Percentiles rank a stretch among this genome's conserved stretches.
These are phyloP conservation scores for Sphenopsis melanotis DNA, from an alignment of 2,797 vertebrate species.

Conservation along the genomic window DNA sequence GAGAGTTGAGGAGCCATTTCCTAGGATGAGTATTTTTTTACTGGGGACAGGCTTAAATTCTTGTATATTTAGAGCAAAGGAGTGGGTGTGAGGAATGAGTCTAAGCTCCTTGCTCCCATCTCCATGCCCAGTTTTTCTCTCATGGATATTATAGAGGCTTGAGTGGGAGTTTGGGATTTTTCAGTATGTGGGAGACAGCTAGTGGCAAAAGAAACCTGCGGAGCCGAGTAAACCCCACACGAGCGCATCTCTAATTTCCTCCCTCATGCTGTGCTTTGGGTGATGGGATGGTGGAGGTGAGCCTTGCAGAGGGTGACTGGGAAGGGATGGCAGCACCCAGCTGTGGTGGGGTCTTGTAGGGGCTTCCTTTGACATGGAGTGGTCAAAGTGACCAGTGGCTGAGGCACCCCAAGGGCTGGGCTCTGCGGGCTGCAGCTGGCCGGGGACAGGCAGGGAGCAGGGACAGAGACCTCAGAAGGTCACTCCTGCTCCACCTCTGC, in stretches of 20 bases:
- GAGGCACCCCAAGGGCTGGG: background rate
- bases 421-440: rapidly evolving
- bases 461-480: background rate
- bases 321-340: rapidly evolving
- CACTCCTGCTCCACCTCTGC: background rate
- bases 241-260: background rate
- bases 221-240: background rate
- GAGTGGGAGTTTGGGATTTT: slow-evolving; percentile 31
- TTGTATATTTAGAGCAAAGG: background rate
- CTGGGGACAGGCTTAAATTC: background rate
- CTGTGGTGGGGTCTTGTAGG: background rate
- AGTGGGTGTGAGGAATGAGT: slow-evolving; percentile 12
- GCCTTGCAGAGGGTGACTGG: rapidly evolving
- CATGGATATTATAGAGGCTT: background rate
- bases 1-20: background rate
- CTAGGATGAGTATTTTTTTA: background rate
- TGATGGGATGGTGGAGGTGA: background rate
- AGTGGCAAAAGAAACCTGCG: background rate
- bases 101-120: slow-evolving; percentile 1
- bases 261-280: rapidly evolving
- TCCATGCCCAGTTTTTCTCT: slow-evolving; percentile 4
- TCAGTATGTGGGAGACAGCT: background rate
- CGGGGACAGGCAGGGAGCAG: background rate
- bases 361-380: background rate
- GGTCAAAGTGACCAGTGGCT: rapidly evolving